Conservation (phyloP, 2,888 invertebrate species). For the Calephelis perditalis region DNA sequence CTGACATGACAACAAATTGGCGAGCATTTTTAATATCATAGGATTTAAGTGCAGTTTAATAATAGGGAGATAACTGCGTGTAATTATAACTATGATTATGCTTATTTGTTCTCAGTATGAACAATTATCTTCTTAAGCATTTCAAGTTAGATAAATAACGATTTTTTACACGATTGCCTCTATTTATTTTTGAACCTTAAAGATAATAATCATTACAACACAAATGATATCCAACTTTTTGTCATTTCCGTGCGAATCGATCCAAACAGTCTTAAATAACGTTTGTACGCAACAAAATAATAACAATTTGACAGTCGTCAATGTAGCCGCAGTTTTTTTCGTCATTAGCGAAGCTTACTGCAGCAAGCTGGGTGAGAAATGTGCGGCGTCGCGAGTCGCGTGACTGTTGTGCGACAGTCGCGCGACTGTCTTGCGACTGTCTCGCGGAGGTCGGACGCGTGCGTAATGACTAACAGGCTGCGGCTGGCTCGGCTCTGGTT, state of each 20-base stretch:
- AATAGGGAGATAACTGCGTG: too few species aligned
- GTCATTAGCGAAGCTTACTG: conserved; percentile 72
- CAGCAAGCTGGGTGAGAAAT: conserved; percentile 71
- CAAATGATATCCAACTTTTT: too few species aligned
- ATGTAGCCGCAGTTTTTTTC: conserved; percentile 51
- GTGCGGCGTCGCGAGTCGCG: conserved; percentile 37
- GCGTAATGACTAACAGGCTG: conserved; percentile 26
- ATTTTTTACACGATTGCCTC: too few species aligned
- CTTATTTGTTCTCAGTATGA: conserved; percentile 28
- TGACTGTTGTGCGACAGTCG: conserved; percentile 24
- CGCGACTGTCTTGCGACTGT: conserved; percentile 17
- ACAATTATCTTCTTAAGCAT: too few species aligned
- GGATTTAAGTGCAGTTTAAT: conserved; percentile 27
- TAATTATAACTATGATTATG: too few species aligned
- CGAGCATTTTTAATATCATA: too few species aligned
- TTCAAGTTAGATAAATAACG: too few species aligned
- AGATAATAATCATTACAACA: too few species aligned
- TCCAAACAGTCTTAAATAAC: conserved; percentile 70
- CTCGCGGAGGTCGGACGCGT: conserved; percentile 28
- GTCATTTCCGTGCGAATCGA: too few species aligned
- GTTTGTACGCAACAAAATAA: conserved; percentile 69
- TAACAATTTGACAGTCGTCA: conserved; percentile 50
- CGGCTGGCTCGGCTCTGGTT: conserved; percentile 25
- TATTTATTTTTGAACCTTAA: too few species aligned
- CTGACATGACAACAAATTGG: too few species aligned